These are phyloP conservation scores for Laspeyria flexula DNA, from an alignment of 2,888 invertebrate genomes.

Conservation along the genomic window DNA sequence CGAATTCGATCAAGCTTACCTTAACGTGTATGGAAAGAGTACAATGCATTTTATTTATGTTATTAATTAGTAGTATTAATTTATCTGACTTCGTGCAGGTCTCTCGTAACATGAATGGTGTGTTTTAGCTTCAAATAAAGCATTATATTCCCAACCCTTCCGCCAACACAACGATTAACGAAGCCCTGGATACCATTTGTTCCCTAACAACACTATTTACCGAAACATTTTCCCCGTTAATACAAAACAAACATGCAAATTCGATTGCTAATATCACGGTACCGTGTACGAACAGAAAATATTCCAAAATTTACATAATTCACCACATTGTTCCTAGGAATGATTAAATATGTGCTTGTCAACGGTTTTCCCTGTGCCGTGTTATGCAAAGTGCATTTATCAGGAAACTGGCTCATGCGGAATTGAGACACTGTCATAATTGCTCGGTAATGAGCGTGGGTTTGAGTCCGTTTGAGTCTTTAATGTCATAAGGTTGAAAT, in stretches of 20 bases:
- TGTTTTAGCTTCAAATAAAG: too few relatives aligned
- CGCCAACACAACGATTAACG: too few relatives aligned
- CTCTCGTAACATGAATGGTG: too few relatives aligned
- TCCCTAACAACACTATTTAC: too few relatives aligned
- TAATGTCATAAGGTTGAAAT: neutral
- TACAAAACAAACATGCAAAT: constrained; percentile 35
- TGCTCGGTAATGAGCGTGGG: constrained; percentile 6
- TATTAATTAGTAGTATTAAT: too few relatives aligned
- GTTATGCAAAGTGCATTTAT: constrained; percentile 28
- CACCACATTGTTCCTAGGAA: constrained; percentile 19
- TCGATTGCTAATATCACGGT: constrained; percentile 19
- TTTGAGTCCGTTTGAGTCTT: neutral
- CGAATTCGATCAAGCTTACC: too few relatives aligned
- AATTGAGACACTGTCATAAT: neutral
- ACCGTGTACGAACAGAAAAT: constrained; percentile 29
- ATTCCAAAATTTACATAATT: constrained; percentile 26
- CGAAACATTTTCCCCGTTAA: neutral
- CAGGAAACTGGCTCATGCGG: constrained; percentile 1
- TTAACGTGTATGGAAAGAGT: too few relatives aligned
- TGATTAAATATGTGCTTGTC: constrained; percentile 12
- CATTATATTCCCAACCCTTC: too few relatives aligned
- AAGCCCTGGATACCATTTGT: too few relatives aligned
- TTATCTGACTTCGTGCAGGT: too few relatives aligned
- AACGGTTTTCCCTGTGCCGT: constrained; percentile 29
- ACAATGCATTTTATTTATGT: too few relatives aligned